These are phyloP conservation scores for Abrostola tripartita DNA, from an alignment of 2,888 invertebrate genomes.

Conservation along the genomic window DNA sequence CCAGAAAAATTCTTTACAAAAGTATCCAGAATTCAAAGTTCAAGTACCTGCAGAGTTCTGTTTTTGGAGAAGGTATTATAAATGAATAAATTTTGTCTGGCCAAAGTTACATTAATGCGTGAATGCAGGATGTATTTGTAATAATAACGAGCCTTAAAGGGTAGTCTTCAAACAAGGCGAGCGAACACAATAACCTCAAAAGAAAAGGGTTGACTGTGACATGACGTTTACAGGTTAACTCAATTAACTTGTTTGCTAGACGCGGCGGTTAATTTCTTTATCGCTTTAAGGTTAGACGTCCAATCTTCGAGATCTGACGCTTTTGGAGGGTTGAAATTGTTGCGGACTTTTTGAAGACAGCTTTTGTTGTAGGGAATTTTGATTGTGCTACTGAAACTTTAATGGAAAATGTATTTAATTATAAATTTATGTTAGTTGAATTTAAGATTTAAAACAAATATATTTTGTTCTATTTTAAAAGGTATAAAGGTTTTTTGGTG, in stretches of 20 bases:
- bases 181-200: conserved; percentile 50
- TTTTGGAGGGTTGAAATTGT: conserved; percentile 48
- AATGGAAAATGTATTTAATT: conserved; percentile 3
- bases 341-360: conserved; percentile 42
- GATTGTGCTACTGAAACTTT: conserved; percentile 19
- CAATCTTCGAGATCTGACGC: conserved; percentile 52
- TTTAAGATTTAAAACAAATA: not conserved
- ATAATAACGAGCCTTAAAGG: conserved; percentile 23
- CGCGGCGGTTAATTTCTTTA: conserved; percentile 68
- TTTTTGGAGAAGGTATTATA: no score
- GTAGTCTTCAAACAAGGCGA: conserved; percentile 27
- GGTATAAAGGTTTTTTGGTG: no score
- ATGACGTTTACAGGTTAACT: conserved; percentile 82
- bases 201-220: conserved; percentile 72
- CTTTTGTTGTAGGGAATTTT: conserved; percentile 26
- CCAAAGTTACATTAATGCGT: not conserved
- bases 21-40: not conserved
- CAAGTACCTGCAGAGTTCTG: no score
- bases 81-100: not conserved
- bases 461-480: no score
- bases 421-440: not conserved
- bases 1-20: not conserved
- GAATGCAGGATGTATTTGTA: conserved; percentile 14
- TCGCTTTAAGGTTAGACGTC: conserved; percentile 53
- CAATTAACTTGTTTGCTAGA: conserved; percentile 76